Conservation (phyloP, 2,113 vertebrate genomes). For the Meleagris gallopavo region DNA sequence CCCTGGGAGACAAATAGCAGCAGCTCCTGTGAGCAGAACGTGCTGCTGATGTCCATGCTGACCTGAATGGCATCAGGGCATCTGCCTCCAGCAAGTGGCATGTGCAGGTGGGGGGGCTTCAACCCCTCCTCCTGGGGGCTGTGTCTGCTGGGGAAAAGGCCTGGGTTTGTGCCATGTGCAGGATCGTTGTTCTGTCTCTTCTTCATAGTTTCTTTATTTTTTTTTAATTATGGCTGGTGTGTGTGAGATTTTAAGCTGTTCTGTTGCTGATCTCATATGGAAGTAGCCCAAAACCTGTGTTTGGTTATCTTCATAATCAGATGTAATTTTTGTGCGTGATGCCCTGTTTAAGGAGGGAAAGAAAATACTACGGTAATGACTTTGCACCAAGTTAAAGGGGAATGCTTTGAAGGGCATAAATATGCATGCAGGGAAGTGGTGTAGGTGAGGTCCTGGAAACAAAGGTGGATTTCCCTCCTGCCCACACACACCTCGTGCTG, state of each 20-base stretch:
- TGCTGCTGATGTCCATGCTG: neutral
- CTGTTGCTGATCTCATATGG: neutral
- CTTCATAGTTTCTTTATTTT: no score
- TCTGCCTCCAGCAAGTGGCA: neutral
- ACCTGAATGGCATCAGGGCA: neutral
- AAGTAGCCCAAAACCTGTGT: neutral
- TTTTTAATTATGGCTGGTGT: neutral
- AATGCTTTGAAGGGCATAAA: neutral
- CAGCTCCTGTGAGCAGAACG: neutral
- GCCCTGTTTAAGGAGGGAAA: neutral
- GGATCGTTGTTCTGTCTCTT: no score
- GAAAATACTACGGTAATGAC: neutral
- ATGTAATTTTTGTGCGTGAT: rapidly evolving
- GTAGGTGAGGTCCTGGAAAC: neutral
- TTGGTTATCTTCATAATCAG: neutral
- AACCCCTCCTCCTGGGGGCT: no score
- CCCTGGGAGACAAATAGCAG: slow-evolving; percentile 19
- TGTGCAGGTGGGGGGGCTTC: no score
- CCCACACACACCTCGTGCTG: neutral
- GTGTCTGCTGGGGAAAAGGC: neutral
- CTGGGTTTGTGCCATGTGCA: neutral
- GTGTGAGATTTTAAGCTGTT: neutral
- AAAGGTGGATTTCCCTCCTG: rapidly evolving
- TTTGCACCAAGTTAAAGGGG: neutral
- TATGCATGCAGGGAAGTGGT: neutral